Evolutionary conservation across 2,888 invertebrate species (phyloP).

Genomic region (Drosophila percnosoma): DNA sequence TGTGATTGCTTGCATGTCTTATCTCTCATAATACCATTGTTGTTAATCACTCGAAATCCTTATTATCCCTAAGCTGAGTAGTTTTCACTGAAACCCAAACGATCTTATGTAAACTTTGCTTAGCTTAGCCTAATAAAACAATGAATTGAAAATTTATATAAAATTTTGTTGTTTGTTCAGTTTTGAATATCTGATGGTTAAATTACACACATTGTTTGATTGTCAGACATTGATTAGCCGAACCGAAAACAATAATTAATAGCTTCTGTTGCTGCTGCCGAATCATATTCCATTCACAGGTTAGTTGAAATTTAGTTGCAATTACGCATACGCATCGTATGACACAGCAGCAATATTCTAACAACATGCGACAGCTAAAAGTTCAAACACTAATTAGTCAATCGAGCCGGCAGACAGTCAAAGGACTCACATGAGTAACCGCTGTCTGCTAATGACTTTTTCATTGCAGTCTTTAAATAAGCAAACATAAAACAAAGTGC

Average conservation of each 20-base stretch:
- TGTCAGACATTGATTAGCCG: slow-evolving; percentile 8
- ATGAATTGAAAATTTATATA: not conserved
- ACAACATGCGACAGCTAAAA: slow-evolving; percentile 8
- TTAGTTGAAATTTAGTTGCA: slow-evolving; percentile 5
- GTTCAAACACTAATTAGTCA: slow-evolving; percentile 48
- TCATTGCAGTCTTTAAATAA: slow-evolving; percentile 37
- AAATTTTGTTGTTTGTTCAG: no score
- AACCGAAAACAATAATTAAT: slow-evolving; percentile 4
- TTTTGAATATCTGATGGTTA: not conserved
- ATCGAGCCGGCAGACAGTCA: slow-evolving; percentile 1
- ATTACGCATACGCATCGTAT: slow-evolving; percentile 55
- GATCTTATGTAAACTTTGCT: not conserved
- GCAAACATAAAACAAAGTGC: slow-evolving; percentile 12
- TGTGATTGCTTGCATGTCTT: not conserved
- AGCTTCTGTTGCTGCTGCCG: not conserved
- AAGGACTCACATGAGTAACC: not conserved
- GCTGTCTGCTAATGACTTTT: slow-evolving; percentile 38
- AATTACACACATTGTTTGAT: not conserved
- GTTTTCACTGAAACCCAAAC: not conserved
- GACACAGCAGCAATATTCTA: slow-evolving; percentile 2
- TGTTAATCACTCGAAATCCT: not conserved
- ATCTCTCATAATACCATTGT: slow-evolving; percentile 1
- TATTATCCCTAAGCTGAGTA: not conserved
- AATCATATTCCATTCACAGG: slow-evolving; percentile 2
- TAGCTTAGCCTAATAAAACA: not conserved